These are phyloP conservation scores for Chouioia cunea DNA, from an alignment of 2,888 invertebrate species.

Conservation along the genomic window DNA sequence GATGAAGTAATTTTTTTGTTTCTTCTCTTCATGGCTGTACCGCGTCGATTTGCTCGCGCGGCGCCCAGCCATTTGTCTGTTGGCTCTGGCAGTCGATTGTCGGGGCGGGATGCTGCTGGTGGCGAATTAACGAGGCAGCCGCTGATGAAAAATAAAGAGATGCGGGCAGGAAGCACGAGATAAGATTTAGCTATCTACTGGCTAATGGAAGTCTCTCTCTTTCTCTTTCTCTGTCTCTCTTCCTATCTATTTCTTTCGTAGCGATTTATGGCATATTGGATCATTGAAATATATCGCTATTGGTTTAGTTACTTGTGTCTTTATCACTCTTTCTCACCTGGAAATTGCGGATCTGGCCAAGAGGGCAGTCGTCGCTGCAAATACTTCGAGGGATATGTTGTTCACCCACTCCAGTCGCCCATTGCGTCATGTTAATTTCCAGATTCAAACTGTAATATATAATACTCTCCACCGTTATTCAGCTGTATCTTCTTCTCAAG, in stretches of 20 bases:
- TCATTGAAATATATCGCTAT: no score
- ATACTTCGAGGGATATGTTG: constrained; percentile 70
- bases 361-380: constrained; percentile 75
- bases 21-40: constrained; percentile 1
- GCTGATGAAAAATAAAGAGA: background rate
- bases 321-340: constrained; percentile 64
- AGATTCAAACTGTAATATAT: constrained; percentile 60
- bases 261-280: no score
- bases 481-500: background rate
- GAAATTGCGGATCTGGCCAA: constrained; percentile 74
- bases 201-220: background rate
- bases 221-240: background rate
- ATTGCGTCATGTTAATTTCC: constrained; percentile 68
- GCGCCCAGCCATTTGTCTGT: constrained; percentile 29
- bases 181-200: background rate
- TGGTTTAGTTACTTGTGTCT: no score
- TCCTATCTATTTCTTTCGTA: background rate
- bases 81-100: background rate
- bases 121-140: constrained; percentile 26
- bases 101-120: background rate
- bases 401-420: constrained; percentile 67
- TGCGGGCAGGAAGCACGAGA: background rate
- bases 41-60: constrained; percentile 35
- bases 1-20: constrained; percentile 9
- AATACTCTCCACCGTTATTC: background rate